Evolutionary conservation across 2,797 vertebrate genomes (phyloP).

Genomic region (Amniataba percoides): DNA sequence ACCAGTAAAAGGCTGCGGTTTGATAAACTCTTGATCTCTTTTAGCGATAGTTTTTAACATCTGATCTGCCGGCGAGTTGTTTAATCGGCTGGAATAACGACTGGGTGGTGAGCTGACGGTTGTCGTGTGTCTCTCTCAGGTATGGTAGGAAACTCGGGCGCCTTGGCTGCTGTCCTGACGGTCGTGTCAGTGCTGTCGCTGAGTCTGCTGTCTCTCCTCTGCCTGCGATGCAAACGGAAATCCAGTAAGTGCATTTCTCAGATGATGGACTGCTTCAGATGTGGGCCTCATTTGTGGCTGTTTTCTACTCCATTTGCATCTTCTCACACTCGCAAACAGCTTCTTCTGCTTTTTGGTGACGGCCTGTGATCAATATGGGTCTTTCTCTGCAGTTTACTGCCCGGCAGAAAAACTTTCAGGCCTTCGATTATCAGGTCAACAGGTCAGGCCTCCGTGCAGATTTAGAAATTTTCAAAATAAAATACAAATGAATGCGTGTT

Average conservation of each 20-base stretch:
- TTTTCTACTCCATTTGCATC: background rate
- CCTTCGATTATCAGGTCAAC: no score
- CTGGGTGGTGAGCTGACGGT: no score
- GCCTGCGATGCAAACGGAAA: constrained; percentile 70
- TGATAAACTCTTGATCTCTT: background rate
- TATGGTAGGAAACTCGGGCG: constrained; percentile 50
- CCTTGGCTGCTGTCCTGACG: constrained; percentile 43
- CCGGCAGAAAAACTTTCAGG: no score
- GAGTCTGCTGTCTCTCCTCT: constrained; percentile 59
- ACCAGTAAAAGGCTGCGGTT: constrained; percentile 6
- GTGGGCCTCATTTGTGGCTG: background rate
- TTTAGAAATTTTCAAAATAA: no score
- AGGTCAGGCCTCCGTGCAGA: no score
- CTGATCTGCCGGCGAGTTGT: background rate
- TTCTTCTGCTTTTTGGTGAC: background rate
- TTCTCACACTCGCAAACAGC: background rate
- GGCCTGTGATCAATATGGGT: no score
- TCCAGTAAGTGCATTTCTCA: constrained; percentile 54
- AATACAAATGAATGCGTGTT: no score
- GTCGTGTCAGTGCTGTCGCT: constrained; percentile 36
- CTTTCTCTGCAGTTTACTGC: no score
- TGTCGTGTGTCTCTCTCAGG: constrained; percentile 30
- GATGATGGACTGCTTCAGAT: background rate
- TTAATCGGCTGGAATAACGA: background rate
- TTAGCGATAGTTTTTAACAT: background rate